phyloP scores from a whole-genome alignment of 2,797 vertebrate species.

The Euphonia xanthogaster region DNA sequence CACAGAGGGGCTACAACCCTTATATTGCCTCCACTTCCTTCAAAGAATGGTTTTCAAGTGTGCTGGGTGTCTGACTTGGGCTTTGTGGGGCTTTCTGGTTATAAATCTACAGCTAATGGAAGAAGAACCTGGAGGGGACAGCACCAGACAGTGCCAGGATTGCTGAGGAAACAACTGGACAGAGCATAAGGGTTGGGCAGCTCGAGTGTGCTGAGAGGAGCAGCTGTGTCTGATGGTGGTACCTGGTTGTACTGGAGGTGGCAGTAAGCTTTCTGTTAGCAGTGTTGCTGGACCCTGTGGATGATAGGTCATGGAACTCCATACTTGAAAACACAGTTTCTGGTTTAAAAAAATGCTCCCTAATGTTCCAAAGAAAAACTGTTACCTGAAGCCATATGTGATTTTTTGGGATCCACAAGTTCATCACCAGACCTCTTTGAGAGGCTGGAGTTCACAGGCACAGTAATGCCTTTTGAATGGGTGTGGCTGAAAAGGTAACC shows the following conservation, averaged over 20 bases:
- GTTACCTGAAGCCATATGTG: not conserved
- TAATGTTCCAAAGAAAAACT: not conserved
- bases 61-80: not conserved
- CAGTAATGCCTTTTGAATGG: not conserved
- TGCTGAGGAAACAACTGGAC: not conserved
- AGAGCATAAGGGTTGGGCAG: not conserved
- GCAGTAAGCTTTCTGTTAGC: not conserved
- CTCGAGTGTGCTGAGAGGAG: not conserved
- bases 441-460: not conserved
- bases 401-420: not conserved
- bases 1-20: not conserved
- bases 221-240: not conserved
- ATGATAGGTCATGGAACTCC: not conserved
- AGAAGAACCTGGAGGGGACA: not conserved
- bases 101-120: not conserved
- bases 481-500: not conserved
- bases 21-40: not conserved
- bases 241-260: not conserved
- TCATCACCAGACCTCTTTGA: not conserved
- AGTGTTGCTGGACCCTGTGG: not conserved
- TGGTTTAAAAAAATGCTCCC: not conserved
- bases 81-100: not conserved
- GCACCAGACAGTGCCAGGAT: not conserved
- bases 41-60: not conserved
- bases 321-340: not conserved